Evolutionary conservation across 2,797 vertebrate genomes (phyloP).

Genomic region (Poliocrania exsul): DNA sequence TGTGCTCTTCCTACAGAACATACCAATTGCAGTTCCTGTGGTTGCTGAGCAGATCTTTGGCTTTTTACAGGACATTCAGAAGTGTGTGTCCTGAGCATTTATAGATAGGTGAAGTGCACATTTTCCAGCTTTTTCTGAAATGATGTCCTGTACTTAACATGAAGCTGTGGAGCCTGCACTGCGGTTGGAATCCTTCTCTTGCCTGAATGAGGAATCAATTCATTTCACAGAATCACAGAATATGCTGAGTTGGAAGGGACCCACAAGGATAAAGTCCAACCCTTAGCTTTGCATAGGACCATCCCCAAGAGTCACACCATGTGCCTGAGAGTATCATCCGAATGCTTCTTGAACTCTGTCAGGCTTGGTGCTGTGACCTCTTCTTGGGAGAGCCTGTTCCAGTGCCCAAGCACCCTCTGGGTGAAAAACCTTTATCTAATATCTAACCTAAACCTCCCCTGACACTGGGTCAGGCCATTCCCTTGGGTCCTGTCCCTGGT

Average conservation of each 20-base stretch:
- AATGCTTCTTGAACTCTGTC: not conserved
- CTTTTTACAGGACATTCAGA: not conserved
- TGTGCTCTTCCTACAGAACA: fast-evolving
- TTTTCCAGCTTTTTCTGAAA: not conserved
- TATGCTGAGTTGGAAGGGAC: not conserved
- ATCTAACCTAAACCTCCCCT: not conserved
- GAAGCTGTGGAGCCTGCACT: not conserved
- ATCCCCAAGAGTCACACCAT: not conserved
- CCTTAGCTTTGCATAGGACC: not conserved
- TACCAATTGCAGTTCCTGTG: not conserved
- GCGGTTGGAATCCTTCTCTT: not conserved
- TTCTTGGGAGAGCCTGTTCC: not conserved
- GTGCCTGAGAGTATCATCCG: not conserved
- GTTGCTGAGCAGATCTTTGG: not conserved
- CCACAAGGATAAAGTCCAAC: not conserved
- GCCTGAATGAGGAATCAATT: not conserved
- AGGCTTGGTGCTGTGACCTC: not conserved
- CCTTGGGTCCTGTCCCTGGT: not conserved
- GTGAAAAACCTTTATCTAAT: not conserved
- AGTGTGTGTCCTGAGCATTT: not conserved
- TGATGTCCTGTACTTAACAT: not conserved
- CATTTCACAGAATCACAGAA: not conserved
- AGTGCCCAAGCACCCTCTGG: not conserved
- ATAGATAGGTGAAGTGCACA: not conserved
- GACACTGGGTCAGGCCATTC: not conserved